phyloP scores from a whole-genome alignment of 2,797 vertebrate species.

The Urosaurus nigricauda region DNA sequence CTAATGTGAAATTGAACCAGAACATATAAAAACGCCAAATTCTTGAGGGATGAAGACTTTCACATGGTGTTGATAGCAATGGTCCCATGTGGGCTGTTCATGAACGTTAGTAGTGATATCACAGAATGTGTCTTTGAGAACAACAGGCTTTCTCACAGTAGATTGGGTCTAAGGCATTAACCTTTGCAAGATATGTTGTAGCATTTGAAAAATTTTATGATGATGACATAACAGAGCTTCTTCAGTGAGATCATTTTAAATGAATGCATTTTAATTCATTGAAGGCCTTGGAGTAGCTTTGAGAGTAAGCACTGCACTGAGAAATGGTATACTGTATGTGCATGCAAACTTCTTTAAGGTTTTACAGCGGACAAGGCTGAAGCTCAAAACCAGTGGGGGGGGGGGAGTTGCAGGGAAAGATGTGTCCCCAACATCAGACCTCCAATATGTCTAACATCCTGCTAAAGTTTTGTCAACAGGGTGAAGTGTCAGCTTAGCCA shows the following conservation, averaged over 20 bases:
- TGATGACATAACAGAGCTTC: not conserved
- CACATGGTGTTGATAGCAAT: not conserved
- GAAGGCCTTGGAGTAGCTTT: not conserved
- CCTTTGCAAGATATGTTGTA: not conserved
- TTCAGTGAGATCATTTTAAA: too few species aligned
- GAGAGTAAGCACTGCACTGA: not conserved
- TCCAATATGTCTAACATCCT: too few species aligned
- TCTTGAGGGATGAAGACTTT: not conserved
- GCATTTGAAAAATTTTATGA: not conserved
- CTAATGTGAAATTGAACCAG: not conserved
- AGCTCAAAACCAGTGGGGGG: too few species aligned
- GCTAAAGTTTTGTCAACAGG: too few species aligned
- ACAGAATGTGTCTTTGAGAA: not conserved
- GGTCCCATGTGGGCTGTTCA: too few species aligned
- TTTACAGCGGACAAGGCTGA: not conserved
- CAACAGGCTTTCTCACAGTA: not conserved
- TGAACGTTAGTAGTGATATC: too few species aligned
- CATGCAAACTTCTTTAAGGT: not conserved
- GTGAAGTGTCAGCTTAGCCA: too few species aligned
- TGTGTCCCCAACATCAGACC: too few species aligned
- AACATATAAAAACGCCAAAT: not conserved
- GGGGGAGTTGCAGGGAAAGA: too few species aligned
- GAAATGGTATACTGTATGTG: not conserved
- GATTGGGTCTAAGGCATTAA: not conserved
- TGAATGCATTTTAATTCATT: not conserved